These are phyloP conservation scores for Panulirus ornatus DNA, from an alignment of 1,140 invertebrate species.

Conservation along the genomic window DNA sequence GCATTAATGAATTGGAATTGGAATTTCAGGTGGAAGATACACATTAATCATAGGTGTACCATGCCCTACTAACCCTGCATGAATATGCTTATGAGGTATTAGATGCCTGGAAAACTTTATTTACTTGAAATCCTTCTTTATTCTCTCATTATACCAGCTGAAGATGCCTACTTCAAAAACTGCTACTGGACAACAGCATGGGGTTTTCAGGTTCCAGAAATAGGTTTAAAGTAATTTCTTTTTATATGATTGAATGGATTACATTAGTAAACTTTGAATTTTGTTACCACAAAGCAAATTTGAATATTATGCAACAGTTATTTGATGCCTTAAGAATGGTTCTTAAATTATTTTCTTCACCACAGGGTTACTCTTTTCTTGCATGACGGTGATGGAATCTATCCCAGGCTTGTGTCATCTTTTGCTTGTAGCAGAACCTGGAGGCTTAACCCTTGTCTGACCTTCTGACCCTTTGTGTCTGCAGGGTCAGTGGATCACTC, in stretches of 20 bases:
- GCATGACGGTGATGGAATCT: slow-evolving; percentile 61
- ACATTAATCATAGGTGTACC: neutral
- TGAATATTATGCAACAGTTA: neutral
- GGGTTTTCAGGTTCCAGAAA: slow-evolving; percentile 24
- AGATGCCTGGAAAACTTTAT: neutral
- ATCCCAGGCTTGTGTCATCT: slow-evolving; percentile 28
- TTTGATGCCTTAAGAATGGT: neutral
- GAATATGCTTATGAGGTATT: slow-evolving; percentile 27
- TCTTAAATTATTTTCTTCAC: slow-evolving; percentile 28
- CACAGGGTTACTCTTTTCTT: slow-evolving; percentile 53
- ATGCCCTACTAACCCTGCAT: slow-evolving; percentile 66
- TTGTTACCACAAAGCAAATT: neutral
- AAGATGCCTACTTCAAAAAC: neutral
- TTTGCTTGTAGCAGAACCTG: neutral
- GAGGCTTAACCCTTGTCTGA: neutral
- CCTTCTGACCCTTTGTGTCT: slow-evolving; percentile 37
- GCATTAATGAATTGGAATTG: slow-evolving; percentile 49
- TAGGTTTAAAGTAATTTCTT: neutral
- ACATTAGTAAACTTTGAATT: neutral
- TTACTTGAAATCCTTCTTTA: neutral
- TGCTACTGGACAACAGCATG: slow-evolving; percentile 41
- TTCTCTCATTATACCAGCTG: neutral
- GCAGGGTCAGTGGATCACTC: slow-evolving; percentile 68
- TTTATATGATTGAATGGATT: neutral
- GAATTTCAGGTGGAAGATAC: slow-evolving; percentile 60